phyloP scores from a whole-genome alignment of 2,888 invertebrate species.

The Bombyx huttoni region DNA sequence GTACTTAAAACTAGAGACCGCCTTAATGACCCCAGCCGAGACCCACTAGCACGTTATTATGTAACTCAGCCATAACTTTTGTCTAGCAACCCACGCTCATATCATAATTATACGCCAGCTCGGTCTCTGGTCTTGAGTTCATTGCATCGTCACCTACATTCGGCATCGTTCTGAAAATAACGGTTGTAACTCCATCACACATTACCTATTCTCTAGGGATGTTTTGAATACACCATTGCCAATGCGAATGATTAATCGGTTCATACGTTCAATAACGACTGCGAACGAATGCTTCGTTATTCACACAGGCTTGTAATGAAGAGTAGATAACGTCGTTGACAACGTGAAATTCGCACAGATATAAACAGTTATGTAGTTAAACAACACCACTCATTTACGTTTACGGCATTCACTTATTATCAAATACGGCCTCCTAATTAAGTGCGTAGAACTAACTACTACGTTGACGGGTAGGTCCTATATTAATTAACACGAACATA shows the following conservation, averaged over 20 bases:
- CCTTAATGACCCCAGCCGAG: constrained; percentile 2
- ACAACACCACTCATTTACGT: constrained; percentile 1
- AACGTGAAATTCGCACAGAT: constrained; percentile 14
- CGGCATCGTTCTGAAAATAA: constrained; percentile 2
- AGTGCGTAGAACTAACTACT: constrained; percentile 8
- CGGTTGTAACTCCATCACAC: constrained; percentile 1
- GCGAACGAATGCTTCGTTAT: constrained; percentile 37
- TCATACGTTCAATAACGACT: constrained; percentile 32
- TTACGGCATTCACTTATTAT: constrained; percentile 6
- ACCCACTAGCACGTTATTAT: constrained; percentile 2
- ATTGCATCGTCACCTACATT: constrained; percentile 2
- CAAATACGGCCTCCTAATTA: constrained; percentile 16
- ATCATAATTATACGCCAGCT: constrained; percentile 4
- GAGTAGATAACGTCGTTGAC: constrained; percentile 9
- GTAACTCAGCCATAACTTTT: neutral
- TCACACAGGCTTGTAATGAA: constrained; percentile 12
- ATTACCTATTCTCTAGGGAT: constrained; percentile 14
- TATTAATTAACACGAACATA: constrained; percentile 12
- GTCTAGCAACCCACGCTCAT: constrained; percentile 3
- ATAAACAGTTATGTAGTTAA: constrained; percentile 2
- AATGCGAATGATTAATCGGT: constrained; percentile 43
- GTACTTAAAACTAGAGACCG: constrained; percentile 40
- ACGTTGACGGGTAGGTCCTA: constrained; percentile 7
- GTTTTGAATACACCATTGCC: constrained; percentile 26
- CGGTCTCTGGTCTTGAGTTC: neutral